Base-by-base conservation (phyloP, 2,888 invertebrate species). In the Xanthorhoe spadicearia region DNA sequence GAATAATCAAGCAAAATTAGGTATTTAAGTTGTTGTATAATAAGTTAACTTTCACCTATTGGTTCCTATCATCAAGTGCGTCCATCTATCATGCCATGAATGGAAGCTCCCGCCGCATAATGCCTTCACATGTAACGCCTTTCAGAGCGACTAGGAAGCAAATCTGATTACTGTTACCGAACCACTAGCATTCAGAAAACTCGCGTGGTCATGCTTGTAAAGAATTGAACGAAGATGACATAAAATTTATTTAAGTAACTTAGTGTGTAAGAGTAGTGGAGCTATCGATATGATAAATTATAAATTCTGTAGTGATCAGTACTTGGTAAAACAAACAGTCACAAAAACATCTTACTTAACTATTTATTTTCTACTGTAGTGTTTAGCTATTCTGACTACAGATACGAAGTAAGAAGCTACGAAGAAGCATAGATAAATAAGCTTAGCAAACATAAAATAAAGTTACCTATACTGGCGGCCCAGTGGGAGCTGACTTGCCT, bases 21-120 rank as follows among this genome's bases (percentile, higher is more conserved):
- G 13, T 17, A 4, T 48, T 17, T 48, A 8, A 17, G 15, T 17
- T 18, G 35, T 55, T 52, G 32, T 52, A 18, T 52, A 59, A 64
- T 54, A 54, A 49, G 19, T 35, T 32, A 53, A 49, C 61, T 68
- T 68, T 64, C 64, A 61, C 54, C 49, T 43, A 53, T 67, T 19
- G 38, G 23, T 51, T 56, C 35, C 59, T 57, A 46, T 46, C 54
- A 53, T 19, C 38, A 59, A 51, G 13, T 49, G 32, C 54, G 51
- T 54, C 58, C 19, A 84, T 85, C 81, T 74, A 83, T 85, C 85
- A 83, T 80, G 69, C 77, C 80, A 79, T 80, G 79, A 78, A 81
- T 76, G 74, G 72, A 70, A 73, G 77, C 76, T 76, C 76, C 74
- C 75, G 74, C 74, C 74, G 72, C 68, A 66, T 75, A 74, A 75